Percentiles rank a stretch among this genome's conserved stretches.
These are phyloP conservation scores for Oegoconia quadripuncta DNA, from an alignment of 2,888 invertebrate species.

Conservation along the genomic window DNA sequence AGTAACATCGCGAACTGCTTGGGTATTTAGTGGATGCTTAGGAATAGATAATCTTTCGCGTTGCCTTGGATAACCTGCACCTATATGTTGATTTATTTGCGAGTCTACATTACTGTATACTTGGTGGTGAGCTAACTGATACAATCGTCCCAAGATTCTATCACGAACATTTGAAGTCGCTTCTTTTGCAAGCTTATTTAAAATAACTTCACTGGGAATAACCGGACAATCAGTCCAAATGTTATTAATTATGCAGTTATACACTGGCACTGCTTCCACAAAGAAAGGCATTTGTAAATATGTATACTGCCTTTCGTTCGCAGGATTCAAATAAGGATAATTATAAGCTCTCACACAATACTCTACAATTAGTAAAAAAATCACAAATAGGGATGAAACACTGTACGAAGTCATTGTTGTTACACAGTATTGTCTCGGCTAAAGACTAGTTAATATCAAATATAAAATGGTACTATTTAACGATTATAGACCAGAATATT, in stretches of 20 bases:
- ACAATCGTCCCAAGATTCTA: not conserved
- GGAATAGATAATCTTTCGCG: too few species aligned
- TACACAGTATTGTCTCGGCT: not conserved
- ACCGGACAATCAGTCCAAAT: too few species aligned
- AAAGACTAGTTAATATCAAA: not conserved
- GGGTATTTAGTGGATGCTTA: too few species aligned
- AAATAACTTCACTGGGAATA: too few species aligned
- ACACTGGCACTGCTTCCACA: too few species aligned
- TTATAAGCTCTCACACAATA: not conserved
- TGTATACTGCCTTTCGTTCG: not conserved
- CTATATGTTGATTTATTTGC: not conserved
- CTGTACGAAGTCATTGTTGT: not conserved
- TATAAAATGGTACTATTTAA: not conserved
- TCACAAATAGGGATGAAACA: conserved; percentile 1
- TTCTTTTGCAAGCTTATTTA: too few species aligned
- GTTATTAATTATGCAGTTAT: too few species aligned
- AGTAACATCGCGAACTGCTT: too few species aligned
- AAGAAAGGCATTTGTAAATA: not conserved
- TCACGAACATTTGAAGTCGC: not conserved
- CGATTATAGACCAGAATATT: too few species aligned
- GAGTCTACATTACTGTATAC: not conserved
- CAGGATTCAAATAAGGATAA: not conserved
- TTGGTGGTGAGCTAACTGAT: not conserved
- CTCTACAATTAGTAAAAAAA: not conserved
- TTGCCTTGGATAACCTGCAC: too few species aligned